Conservation (phyloP, 2,888 invertebrate genomes). For the Melanophora roralis region DNA sequence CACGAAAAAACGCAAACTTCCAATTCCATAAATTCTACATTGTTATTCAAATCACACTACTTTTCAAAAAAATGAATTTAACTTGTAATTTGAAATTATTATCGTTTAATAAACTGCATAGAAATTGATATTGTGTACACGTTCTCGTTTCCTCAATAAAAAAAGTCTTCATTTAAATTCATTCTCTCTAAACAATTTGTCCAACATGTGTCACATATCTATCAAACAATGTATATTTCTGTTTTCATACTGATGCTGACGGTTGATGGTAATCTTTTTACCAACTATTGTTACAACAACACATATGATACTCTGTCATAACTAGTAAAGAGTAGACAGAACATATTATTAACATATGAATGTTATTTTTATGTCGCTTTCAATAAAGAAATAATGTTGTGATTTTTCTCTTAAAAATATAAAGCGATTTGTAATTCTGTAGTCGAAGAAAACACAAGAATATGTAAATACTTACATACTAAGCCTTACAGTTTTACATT, state of each 20-base stretch:
- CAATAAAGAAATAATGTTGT: neutral
- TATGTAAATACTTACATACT: neutral
- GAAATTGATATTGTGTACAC: conserved; percentile 37
- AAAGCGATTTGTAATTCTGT: neutral
- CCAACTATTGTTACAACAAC: neutral
- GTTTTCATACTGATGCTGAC: neutral
- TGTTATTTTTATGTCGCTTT: conserved; percentile 24
- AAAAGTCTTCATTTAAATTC: conserved; percentile 53
- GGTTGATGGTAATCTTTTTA: conserved; percentile 19
- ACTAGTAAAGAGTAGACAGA: conserved; percentile 32
- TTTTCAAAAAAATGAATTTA: conserved; percentile 11
- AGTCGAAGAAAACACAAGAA: conserved; percentile 2
- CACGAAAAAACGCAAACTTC: no score
- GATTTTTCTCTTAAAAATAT: conserved; percentile 9
- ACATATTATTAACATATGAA: conserved; percentile 22
- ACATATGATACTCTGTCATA: conserved; percentile 52
- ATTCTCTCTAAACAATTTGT: conserved; percentile 23
- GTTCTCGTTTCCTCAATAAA: conserved; percentile 36
- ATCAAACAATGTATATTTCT: conserved; percentile 18
- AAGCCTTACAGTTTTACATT: neutral
- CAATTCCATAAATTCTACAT: neutral
- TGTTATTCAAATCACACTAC: conserved; percentile 21
- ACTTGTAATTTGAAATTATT: conserved; percentile 21
- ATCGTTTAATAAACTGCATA: conserved; percentile 35
- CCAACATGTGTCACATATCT: conserved; percentile 59